A percentile compares a stretch with the other conserved stretches of the same genome.
phyloP scores from a whole-genome alignment of 2,113 vertebrate species.

The Barnardius zonarius region DNA sequence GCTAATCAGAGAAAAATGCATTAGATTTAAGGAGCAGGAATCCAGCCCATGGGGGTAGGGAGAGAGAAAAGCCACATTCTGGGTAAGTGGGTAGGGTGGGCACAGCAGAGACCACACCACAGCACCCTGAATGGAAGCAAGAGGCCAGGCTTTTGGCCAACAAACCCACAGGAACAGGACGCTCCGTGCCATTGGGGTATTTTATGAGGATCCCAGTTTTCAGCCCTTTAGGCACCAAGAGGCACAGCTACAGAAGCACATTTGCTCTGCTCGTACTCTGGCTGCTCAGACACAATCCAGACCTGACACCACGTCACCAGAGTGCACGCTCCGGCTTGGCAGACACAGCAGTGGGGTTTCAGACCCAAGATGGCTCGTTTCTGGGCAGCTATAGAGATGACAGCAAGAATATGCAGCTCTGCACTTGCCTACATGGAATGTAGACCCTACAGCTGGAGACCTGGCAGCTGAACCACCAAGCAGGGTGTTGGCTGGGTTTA shows the following conservation, averaged over 20 bases:
- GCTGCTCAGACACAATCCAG: background rate
- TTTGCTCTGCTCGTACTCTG: background rate
- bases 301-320: background rate
- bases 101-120: background rate
- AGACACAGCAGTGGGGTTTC: background rate
- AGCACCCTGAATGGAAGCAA: rapidly evolving
- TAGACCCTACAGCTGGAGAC: background rate
- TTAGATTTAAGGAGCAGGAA: conserved; percentile 21
- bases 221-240: background rate
- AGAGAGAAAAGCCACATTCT: background rate
- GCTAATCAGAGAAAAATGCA: conserved; percentile 76
- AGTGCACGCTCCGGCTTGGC: rapidly evolving
- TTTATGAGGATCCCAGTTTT: background rate
- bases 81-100: rapidly evolving
- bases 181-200: rapidly evolving
- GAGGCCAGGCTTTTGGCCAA: background rate
- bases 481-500: background rate
- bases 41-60: background rate
- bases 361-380: background rate
- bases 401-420: rapidly evolving
- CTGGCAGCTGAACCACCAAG: background rate
- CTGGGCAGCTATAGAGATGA: background rate
- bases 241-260: background rate
- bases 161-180: background rate
- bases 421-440: background rate